Conservation (phyloP, 1,140 invertebrate species). For the Belonocnema kinseyi region DNA sequence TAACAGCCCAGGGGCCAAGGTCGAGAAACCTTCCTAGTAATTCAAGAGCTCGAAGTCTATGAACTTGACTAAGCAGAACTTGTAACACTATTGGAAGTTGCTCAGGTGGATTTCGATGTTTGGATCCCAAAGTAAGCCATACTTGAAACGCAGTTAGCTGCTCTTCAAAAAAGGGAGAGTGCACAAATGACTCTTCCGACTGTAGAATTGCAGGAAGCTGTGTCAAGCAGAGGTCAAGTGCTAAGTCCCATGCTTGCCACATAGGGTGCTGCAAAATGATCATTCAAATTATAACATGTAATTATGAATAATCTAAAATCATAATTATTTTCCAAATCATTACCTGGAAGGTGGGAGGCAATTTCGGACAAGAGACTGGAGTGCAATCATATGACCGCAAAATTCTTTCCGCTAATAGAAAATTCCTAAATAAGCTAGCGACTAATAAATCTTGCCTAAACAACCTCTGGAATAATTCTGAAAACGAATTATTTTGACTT, state of each 20-base stretch:
- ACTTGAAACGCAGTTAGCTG: constrained; percentile 99
- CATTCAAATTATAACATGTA: neutral
- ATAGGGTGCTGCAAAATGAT: constrained; percentile 81
- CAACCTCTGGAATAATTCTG: constrained; percentile 95
- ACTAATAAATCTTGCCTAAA: constrained; percentile 99
- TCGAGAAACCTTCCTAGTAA: constrained; percentile 96
- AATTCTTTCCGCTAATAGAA: constrained; percentile 96
- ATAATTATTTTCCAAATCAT: constrained; percentile 56
- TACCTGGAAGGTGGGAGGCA: constrained; percentile 92
- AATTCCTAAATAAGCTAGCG: constrained; percentile 98
- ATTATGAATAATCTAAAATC: no score
- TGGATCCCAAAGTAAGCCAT: constrained; percentile 91
- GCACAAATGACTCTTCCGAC: constrained; percentile 80
- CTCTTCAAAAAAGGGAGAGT: constrained; percentile 97
- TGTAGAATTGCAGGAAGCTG: constrained; percentile 89
- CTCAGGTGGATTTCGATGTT: constrained; percentile 89
- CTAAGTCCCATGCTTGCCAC: constrained; percentile 98
- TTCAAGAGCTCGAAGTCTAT: constrained; percentile 95
- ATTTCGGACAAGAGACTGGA: constrained; percentile 91
- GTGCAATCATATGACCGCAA: constrained; percentile 97
- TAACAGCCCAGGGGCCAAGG: constrained; percentile 97
- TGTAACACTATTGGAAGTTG: constrained; percentile 99
- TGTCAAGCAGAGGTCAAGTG: constrained; percentile 93
- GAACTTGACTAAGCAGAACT: constrained; percentile 97
- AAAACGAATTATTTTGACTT: constrained; percentile 61